Base-by-base conservation (phyloP, 2,797 vertebrate species). In the Rallus crepitans region DNA sequence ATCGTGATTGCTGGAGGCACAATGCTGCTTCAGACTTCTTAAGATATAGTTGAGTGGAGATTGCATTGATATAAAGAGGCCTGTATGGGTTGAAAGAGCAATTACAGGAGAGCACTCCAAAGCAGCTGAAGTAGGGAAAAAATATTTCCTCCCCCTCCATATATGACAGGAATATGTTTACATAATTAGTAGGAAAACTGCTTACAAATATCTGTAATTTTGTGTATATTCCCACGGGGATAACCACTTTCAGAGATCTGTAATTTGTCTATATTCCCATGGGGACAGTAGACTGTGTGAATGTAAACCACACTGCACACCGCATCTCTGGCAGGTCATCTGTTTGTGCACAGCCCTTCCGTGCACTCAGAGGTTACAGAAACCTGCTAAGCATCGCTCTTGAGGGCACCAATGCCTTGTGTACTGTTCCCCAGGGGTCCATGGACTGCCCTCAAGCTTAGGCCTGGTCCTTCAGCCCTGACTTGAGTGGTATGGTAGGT, bases 141-240 rank as follows among this genome's bases (percentile, higher is more conserved):
- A 75, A 47, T 50, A 18, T 18, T 87, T 55, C 11, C 21, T 37
- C 40, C 27, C 11, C 23, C 13, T 8, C 19, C 0, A 8, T 16
- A 15, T 93, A 79, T 48, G 42, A 53, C 7, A 2, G 31, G 28
- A 92, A 25, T 78, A 55, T 82, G 25, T 75, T 82, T 85, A 70
- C n/a, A 52, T 96, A 83, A 89, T 80, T 92, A 70, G 28, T 70
- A 85, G 85, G 47, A 81, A 89, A 93, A 75, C 64, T 61, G 15
- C 40, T 91, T 55, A 80, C 12, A 64, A 39, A 53, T 65, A 75
- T 42, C 24, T 69, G 16, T 81, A n/a, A 82, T 82, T 75, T 61
- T 82, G 12, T 48, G 20, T 92, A 12, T 78, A 56, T 93, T 95
- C 66, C 69, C 56, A 48, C 35, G 56, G 57, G 48, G 40, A 60